Evolutionary conservation across 2,888 invertebrate species (phyloP).

Genomic region (Lasioglossum vierecki): DNA sequence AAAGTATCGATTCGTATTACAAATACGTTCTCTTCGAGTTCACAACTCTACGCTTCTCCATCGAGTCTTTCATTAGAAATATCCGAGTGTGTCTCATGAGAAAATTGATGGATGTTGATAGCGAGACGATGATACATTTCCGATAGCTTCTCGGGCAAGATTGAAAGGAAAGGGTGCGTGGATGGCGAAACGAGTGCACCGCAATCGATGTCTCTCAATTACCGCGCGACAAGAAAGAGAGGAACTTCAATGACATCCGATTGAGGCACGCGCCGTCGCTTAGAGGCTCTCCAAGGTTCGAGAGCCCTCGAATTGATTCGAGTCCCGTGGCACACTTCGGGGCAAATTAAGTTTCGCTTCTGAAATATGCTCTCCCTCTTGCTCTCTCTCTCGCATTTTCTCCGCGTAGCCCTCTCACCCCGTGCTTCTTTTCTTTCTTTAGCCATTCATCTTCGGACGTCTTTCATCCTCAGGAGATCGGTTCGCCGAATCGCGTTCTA

Average conservation of each 20-base stretch:
- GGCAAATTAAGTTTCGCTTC: slow-evolving; percentile 82
- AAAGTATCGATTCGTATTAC: not conserved
- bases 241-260: slow-evolving; percentile 70
- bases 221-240: slow-evolving; percentile 66
- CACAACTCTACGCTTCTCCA: not conserved
- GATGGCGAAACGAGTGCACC: slow-evolving; percentile 57
- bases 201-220: slow-evolving; percentile 70
- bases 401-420: not conserved
- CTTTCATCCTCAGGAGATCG: slow-evolving; percentile 35
- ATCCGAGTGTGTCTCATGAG: not conserved
- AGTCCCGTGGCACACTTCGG: slow-evolving; percentile 80
- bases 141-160: not conserved
- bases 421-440: slow-evolving; percentile 12
- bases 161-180: slow-evolving; percentile 4
- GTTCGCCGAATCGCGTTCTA: slow-evolving; percentile 43
- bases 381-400: slow-evolving; percentile 43
- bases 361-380: slow-evolving; percentile 72
- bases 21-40: not conserved
- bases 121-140: not conserved
- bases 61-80: not conserved
- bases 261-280: slow-evolving; percentile 77
- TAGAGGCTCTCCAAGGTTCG: slow-evolving; percentile 73
- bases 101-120: not conserved
- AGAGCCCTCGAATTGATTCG: slow-evolving; percentile 81
- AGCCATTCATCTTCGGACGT: slow-evolving; percentile 50